Evolutionary conservation across 2,888 invertebrate species (phyloP), one percentile per base, ranked within the genome.

Genomic region (Therioaphis trifolii): DNA sequence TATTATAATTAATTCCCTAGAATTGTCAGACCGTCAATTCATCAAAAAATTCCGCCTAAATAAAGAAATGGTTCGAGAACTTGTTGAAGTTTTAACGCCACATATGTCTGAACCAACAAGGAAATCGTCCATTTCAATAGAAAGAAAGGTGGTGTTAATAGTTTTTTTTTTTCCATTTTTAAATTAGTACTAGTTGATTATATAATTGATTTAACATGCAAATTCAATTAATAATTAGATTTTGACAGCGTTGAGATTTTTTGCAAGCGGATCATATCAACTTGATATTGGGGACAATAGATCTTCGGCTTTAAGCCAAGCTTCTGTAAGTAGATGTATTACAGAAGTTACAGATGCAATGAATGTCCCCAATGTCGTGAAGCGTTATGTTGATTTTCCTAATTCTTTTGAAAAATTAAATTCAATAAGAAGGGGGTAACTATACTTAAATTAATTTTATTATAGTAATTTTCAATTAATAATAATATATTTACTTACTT

Each of bases 231-330:
- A n/a, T n/a, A n/a, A n/a, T n/a, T n/a, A n/a, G n/a, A n/a, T n/a
- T n/a, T 63, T 27, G 7, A 29, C 18, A 63, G 18, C 18, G 14
- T 63, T 29, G n/a, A 63, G n/a, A 63, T 63, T 63, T 63, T 63
- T 63, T 7, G 29, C n/a, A n/a, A n/a, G n/a, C n/a, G n/a, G n/a
- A n/a, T n/a, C n/a, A n/a, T n/a, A n/a, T n/a, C n/a, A n/a, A 63
- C 63, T 63, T 14, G 63, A 63, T 63, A 63, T 63, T 29, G 29
- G 29, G 5, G 29, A 68, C 21, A 68, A 68, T 14, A 68, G 68
- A 14, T 68, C 21, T 14, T 68, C 68, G 27, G 43, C 3, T 4
- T 43, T 68, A 68, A 43, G 43, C 7, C 68, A 43, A 21, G n/a
- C 68, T n/a, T n/a, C n/a, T n/a, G n/a, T n/a, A n/a, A n/a, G n/a